Evolutionary conservation across 2,888 invertebrate species (phyloP), one percentile per base, ranked within the genome.

Genomic region (Cephalotes varians): DNA sequence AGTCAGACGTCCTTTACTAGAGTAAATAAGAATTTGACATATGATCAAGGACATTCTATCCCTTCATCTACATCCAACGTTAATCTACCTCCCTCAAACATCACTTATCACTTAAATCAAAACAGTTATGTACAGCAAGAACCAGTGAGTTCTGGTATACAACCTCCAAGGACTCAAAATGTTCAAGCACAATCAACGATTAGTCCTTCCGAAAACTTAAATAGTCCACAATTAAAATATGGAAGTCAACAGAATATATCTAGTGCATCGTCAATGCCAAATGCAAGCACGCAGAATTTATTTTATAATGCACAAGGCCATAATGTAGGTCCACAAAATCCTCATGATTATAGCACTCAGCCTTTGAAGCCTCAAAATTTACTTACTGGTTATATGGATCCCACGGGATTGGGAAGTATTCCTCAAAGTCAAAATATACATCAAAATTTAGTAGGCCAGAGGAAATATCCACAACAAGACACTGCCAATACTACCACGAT

Each of bases 361-460:
- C 4, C 72, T 67, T n/a, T 65, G 34, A 69, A 81, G 21, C 28
- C 54, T 28, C 85, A 82, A 64, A 76, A 47, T 62, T 31, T 72
- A 56, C 71, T 79, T 56, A 81, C 83, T 40, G 84, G 84, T 77
- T 84, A 86, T 21, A 58, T 76, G 73, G 86, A 84, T 56, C 67
- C 65, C 6, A 56, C 82, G 34, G 76, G 83, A 54, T 44, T 82
- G 37, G 82, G 74, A 82, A 77, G 69, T 60, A 74, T n/a, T 64
- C 21, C 67, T 6, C 88, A 86, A 60, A 54, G 85, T 40, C 90
- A 90, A 51, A 88, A 85, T 49, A 54, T 83, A 76, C 91, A 91
- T 83, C 92, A 91, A 84, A 93, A 91, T 87, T 87, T 91, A 85
- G 79, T 90, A 89, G 92, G 92, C 88, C 93, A 92, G 87, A 90